These are phyloP conservation scores for Prenolepis imparis DNA, from an alignment of 2,888 invertebrate species.

Conservation along the genomic window DNA sequence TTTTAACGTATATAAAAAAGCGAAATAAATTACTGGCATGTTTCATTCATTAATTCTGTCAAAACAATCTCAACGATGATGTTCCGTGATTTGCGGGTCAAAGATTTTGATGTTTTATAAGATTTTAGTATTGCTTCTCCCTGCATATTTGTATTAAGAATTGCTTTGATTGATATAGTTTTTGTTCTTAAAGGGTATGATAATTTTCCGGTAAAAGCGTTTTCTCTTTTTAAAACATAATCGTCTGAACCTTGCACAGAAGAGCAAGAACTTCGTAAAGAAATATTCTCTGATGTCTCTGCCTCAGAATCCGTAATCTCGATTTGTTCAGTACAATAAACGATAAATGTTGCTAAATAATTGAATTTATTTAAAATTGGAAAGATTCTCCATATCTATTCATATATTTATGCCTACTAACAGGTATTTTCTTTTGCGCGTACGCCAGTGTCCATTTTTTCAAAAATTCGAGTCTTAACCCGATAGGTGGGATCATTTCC, in stretches of 20 bases:
- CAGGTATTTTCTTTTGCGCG: not conserved
- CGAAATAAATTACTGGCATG: not conserved
- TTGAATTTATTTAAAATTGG: not conserved
- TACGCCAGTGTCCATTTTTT: not conserved
- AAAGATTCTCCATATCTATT: not conserved
- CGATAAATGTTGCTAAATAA: constrained; percentile 4
- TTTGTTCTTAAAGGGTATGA: not conserved
- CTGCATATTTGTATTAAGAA: not conserved
- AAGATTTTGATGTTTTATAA: not conserved
- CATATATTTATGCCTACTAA: not conserved
- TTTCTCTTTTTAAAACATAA: not conserved
- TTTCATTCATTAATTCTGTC: not conserved
- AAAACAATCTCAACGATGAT: not conserved
- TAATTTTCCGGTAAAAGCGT: not conserved
- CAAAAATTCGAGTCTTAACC: not conserved
- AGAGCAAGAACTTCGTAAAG: not conserved
- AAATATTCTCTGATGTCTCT: not conserved
- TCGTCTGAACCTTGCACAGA: not conserved
- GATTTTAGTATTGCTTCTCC: not conserved
- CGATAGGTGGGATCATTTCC: not conserved
- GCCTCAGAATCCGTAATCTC: not conserved
- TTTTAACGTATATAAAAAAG: not conserved
- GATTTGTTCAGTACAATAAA: not conserved
- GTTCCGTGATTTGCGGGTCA: not conserved
- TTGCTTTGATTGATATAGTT: not conserved